phyloP scores from a whole-genome alignment of 2,113 vertebrate genomes.

The Corvus moneduloides region DNA sequence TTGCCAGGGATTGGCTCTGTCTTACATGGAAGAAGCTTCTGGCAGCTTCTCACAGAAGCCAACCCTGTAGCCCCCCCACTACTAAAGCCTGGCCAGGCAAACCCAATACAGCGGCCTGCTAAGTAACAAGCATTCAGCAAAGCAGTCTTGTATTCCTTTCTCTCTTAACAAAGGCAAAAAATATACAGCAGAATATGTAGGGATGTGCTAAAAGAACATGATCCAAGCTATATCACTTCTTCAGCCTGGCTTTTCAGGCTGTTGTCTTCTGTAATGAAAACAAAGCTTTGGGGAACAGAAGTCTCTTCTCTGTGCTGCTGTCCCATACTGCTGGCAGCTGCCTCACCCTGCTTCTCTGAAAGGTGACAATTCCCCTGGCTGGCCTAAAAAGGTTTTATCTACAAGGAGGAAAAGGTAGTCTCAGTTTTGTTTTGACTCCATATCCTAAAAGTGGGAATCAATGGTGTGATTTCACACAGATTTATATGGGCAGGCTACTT shows the following conservation, averaged over 20 bases:
- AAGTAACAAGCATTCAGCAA: not conserved
- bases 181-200: not conserved
- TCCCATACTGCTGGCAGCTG: not conserved
- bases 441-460: not conserved
- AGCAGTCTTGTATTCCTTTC: not conserved
- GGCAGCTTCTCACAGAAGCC: not conserved
- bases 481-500: not conserved
- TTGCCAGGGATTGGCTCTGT: not conserved
- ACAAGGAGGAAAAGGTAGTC: not conserved
- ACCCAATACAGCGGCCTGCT: not conserved
- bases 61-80: not conserved
- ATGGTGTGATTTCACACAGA: not conserved
- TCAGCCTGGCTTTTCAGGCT: not conserved
- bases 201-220: not conserved
- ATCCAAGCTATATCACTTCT: not conserved
- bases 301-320: not conserved
- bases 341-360: not conserved
- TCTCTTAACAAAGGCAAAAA: not conserved
- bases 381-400: not conserved
- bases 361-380: not conserved
- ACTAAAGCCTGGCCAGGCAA: not conserved
- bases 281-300: not conserved
- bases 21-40: not conserved
- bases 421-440: not conserved
- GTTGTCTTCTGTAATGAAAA: not conserved